Percentiles rank a stretch among this genome's conserved stretches.
phyloP scores from a whole-genome alignment of 2,797 vertebrate genomes.

The Enteromius fasciolatus region DNA sequence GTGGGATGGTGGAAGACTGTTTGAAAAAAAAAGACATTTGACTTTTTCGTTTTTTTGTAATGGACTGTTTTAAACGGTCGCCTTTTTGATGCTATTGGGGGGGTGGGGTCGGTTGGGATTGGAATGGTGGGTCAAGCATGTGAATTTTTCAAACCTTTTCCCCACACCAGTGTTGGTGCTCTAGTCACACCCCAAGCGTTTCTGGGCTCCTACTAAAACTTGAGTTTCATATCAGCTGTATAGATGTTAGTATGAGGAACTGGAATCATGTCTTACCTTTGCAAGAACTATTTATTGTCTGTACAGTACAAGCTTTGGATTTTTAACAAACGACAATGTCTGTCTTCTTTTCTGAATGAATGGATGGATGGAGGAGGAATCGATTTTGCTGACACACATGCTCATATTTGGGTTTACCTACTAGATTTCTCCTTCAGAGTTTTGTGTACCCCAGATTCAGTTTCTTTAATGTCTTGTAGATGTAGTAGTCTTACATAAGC shows the following conservation, averaged over 20 bases:
- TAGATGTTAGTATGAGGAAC: constrained; percentile 71
- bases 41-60: constrained; percentile 68
- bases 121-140: constrained; percentile 76
- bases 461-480: neutral
- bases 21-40: constrained; percentile 55
- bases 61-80: constrained; percentile 69
- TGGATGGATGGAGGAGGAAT: neutral
- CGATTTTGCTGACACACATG: neutral
- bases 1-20: constrained; percentile 47
- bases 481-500: constrained; percentile 15
- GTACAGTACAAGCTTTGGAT: constrained; percentile 89
- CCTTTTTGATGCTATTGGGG: constrained; percentile 71
- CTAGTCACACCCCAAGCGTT: constrained; percentile 70
- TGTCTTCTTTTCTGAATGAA: constrained; percentile 57
- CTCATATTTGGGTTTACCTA: neutral
- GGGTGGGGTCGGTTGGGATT: constrained; percentile 8
- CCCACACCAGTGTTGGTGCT: constrained; percentile 76
- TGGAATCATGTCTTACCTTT: constrained; percentile 89
- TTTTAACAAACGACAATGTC: constrained; percentile 68
- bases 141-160: constrained; percentile 77
- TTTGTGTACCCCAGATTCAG: no score
- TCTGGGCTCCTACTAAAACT: constrained; percentile 70
- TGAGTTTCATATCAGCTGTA: constrained; percentile 79
- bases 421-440: neutral
- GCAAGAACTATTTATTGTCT: constrained; percentile 94